These are phyloP conservation scores for Branchipolynoe longqiensis DNA, from an alignment of 2,888 invertebrate genomes.

Conservation along the genomic window DNA sequence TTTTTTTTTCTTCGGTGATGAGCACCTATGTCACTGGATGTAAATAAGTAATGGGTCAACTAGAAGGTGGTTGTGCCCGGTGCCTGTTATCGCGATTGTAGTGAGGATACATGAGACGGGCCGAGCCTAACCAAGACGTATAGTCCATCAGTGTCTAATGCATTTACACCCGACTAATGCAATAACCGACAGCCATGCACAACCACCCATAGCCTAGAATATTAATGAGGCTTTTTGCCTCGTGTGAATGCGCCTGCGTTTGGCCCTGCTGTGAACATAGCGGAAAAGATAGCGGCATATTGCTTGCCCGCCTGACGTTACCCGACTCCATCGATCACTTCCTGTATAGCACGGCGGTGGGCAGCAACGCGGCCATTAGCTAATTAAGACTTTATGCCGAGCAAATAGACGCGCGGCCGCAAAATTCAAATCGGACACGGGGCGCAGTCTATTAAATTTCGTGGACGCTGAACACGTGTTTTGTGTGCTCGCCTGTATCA, in stretches of 20 bases:
- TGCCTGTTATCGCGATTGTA: too few species aligned
- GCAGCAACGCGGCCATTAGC: constrained; percentile 5
- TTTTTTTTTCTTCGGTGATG: too few species aligned
- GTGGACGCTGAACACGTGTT: neutral
- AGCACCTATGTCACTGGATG: too few species aligned
- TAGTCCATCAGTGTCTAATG: too few species aligned
- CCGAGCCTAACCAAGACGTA: too few species aligned
- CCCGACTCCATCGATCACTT: constrained; percentile 6
- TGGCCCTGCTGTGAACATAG: neutral
- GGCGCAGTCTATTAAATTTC: neutral
- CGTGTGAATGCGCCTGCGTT: neutral
- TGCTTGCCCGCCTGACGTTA: neutral
- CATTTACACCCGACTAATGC: constrained; percentile 19
- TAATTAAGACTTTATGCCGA: constrained; percentile 1
- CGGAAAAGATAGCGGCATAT: neutral
- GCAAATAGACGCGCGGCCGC: neutral
- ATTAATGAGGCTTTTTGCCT: neutral
- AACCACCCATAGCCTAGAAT: neutral
- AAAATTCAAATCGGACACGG: neutral
- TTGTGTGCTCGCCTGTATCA: neutral
- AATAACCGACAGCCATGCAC: neutral
- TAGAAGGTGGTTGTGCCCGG: too few species aligned
- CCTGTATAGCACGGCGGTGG: neutral
- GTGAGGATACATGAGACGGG: too few species aligned
- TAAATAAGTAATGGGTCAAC: too few species aligned